Conservation (phyloP, 1,140 invertebrate genomes). For the Drosophila sp. region DNA sequence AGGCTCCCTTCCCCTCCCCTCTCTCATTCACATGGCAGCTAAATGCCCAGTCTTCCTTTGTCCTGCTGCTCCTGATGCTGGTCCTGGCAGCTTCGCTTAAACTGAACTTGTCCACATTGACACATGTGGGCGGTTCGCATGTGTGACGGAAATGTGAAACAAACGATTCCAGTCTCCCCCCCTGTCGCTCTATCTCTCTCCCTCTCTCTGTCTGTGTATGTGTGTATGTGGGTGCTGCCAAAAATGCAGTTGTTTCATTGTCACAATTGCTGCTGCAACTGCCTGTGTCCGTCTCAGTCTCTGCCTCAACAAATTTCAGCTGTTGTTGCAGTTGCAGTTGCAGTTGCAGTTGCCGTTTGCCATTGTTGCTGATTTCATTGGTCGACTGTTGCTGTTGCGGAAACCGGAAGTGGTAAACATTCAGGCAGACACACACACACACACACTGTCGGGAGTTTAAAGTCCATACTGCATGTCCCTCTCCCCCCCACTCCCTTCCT, state of each 20-base stretch:
- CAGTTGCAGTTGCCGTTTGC: slow-evolving; percentile 37
- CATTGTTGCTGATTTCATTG: slow-evolving; percentile 35
- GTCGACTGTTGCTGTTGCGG: slow-evolving; percentile 50
- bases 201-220: neutral
- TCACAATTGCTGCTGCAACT: slow-evolving; percentile 58
- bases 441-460: slow-evolving; percentile 35
- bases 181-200: neutral
- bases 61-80: slow-evolving; percentile 38
- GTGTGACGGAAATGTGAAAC: slow-evolving; percentile 81
- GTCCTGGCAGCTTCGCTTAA: slow-evolving; percentile 55
- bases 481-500: neutral
- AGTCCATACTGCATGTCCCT: slow-evolving; percentile 27
- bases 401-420: slow-evolving; percentile 81
- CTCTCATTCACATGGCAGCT: slow-evolving; percentile 43
- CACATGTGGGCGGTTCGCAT: slow-evolving; percentile 61
- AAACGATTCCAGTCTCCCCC: slow-evolving; percentile 36
- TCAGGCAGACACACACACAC: slow-evolving; percentile 59
- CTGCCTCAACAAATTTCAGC: neutral
- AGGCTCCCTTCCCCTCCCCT: neutral
- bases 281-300: neutral
- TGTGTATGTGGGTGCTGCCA: slow-evolving; percentile 47
- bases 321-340: slow-evolving; percentile 15
- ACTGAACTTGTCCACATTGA: slow-evolving; percentile 82
- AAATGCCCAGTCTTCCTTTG: slow-evolving; percentile 63
- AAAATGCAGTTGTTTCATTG: slow-evolving; percentile 81